phyloP scores from a whole-genome alignment of 2,888 invertebrate genomes.

The Cepaea hortensis region DNA sequence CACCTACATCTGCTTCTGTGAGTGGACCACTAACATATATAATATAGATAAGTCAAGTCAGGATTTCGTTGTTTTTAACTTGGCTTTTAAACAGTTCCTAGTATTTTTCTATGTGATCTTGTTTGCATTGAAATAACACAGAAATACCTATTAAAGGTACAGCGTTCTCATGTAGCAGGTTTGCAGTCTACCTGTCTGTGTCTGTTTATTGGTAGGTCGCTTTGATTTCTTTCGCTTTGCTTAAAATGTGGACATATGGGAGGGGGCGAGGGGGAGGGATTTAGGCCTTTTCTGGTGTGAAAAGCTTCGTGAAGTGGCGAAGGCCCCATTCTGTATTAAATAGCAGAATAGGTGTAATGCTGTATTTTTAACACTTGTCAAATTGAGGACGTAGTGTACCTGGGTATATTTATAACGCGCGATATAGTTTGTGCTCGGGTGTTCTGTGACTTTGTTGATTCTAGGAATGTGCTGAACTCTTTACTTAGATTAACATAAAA shows the following conservation, averaged over 20 bases:
- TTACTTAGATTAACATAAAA: no score
- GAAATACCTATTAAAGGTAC: background rate
- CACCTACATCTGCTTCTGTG: background rate
- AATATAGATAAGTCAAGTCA: background rate
- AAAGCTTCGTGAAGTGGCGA: slow-evolving; percentile 12
- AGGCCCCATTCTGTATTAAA: background rate
- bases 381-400: no score
- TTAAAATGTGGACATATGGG: background rate
- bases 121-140: background rate
- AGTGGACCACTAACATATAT: background rate
- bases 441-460: no score
- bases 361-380: no score
- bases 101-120: background rate
- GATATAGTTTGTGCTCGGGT: no score
- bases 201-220: no score
- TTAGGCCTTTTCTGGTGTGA: background rate
- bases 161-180: background rate
- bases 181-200: background rate
- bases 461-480: no score
- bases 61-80: background rate
- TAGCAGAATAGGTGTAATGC: background rate
- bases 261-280: background rate
- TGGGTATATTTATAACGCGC: no score
- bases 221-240: background rate
- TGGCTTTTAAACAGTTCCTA: background rate